Conservation (phyloP, 2,113 vertebrate species). For the Glaucidium brasilianum region DNA sequence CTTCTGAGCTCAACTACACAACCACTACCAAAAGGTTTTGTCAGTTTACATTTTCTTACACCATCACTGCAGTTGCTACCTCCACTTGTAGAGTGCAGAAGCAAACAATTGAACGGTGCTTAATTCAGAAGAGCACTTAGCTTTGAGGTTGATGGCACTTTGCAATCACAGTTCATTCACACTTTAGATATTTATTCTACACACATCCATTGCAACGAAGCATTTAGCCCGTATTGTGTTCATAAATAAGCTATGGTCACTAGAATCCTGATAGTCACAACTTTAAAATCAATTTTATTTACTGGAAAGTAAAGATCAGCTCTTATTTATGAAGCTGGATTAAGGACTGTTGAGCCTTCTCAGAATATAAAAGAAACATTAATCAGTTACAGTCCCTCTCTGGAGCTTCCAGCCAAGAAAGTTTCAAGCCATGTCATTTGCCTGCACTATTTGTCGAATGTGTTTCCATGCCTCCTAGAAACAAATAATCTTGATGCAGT, state of each 20-base stretch:
- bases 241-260: background rate
- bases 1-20: background rate
- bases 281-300: slow-evolving; percentile 46
- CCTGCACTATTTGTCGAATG: background rate
- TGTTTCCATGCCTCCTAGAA: slow-evolving; percentile 29
- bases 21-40: background rate
- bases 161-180: background rate
- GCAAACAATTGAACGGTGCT: background rate
- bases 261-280: background rate
- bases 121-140: background rate
- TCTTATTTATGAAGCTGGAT: background rate
- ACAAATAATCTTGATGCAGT: background rate
- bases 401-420: slow-evolving; percentile 10
- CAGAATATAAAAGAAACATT: background rate
- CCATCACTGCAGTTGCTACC: background rate
- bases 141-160: background rate
- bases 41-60: background rate
- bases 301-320: background rate
- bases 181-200: background rate
- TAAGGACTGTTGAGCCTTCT: background rate
- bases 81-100: background rate
- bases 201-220: background rate
- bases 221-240: background rate
- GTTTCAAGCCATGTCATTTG: background rate
- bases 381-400: background rate